A percentile compares a stretch with the other conserved stretches of the same genome.
Conservation (phyloP, 2,888 invertebrate species). For the Allolobophora icterica region DNA sequence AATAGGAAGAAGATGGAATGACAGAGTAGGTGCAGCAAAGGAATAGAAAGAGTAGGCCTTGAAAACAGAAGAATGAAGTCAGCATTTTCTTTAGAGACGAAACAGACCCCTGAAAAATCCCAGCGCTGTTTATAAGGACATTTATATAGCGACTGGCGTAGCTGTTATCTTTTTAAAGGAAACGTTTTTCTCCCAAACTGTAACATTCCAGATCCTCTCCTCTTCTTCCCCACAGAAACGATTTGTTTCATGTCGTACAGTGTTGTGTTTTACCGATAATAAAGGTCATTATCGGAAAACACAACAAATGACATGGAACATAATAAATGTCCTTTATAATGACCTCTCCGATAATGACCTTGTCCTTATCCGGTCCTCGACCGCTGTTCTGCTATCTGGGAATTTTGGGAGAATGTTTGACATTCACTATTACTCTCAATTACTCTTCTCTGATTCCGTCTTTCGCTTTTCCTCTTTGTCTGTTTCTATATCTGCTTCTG, state of each 20-base stretch:
- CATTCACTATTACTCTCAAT: neutral
- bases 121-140: neutral
- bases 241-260: neutral
- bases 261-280: neutral
- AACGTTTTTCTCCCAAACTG: neutral
- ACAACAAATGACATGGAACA: no score
- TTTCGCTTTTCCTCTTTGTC: neutral
- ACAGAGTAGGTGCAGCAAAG: neutral
- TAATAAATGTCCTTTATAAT: no score
- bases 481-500: neutral
- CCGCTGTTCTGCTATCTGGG: neutral
- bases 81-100: neutral
- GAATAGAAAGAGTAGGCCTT: neutral
- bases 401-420: neutral
- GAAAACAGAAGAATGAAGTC: no score
- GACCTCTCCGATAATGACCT: neutral
- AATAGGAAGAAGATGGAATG: neutral
- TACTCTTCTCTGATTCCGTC: neutral
- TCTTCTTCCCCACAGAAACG: no score
- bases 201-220: neutral
- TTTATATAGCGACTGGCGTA: neutral
- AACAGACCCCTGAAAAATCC: neutral
- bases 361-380: no score
- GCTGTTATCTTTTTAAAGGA: neutral
- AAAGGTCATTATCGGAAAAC: no score